A percentile compares a stretch with the other conserved stretches of the same genome.
Evolutionary conservation across 2,888 invertebrate species (phyloP).

Genomic region (Incurvaria masculella): DNA sequence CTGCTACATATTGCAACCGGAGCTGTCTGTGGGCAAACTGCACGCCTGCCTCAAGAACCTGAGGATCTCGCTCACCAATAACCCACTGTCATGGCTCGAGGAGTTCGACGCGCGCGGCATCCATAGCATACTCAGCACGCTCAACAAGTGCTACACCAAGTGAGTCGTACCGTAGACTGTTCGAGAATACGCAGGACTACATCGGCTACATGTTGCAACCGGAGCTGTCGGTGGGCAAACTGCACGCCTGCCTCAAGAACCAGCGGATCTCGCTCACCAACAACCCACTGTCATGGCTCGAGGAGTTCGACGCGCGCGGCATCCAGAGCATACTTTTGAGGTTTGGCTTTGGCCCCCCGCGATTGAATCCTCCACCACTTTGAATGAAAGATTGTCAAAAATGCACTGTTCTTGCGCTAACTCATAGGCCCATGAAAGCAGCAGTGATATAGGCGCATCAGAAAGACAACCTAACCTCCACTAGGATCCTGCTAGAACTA

Average conservation of each 20-base stretch:
- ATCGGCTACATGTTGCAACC: constrained; percentile 72
- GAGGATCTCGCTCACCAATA: constrained; percentile 90
- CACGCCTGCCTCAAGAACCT: constrained; percentile 84
- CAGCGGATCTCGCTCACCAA: constrained; percentile 90
- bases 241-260: constrained; percentile 82
- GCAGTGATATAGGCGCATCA: no score
- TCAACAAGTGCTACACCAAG: constrained; percentile 79
- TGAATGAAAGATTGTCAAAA: no score
- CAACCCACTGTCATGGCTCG: constrained; percentile 93
- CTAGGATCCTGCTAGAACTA: no score
- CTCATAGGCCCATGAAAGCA: no score
- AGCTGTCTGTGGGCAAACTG: constrained; percentile 80
- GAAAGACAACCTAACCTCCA: no score
- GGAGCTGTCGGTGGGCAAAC: constrained; percentile 80
- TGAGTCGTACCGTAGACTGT: constrained; percentile 47
- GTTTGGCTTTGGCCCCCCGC: no score
- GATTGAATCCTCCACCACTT: no score
- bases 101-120: constrained; percentile 90
- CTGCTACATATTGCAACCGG: constrained; percentile 69
- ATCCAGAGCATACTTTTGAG: constrained; percentile 80
- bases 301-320: constrained; percentile 88
- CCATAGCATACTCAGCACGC: constrained; percentile 73
- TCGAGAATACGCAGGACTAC: constrained; percentile 88
- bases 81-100: constrained; percentile 92
- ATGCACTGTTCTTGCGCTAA: no score